Evolutionary conservation across 1,140 invertebrate species (phyloP).

Genomic region (Physella acuta): DNA sequence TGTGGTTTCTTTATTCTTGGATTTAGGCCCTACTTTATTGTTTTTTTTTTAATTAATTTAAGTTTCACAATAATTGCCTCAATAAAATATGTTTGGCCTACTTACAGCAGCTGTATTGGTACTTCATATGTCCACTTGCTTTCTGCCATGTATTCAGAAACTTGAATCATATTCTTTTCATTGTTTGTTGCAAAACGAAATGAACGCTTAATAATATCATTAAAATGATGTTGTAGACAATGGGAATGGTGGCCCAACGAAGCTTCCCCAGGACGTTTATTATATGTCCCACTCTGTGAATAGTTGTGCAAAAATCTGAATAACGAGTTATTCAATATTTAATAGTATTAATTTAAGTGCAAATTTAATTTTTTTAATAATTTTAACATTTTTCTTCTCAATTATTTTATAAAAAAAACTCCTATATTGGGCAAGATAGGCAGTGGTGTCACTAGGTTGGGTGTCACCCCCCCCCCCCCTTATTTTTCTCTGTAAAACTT

Average conservation of each 20-base stretch:
- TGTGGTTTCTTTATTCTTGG: background rate
- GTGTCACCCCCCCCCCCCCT: no score
- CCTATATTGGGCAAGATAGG: no score
- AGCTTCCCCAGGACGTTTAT: constrained; percentile 16
- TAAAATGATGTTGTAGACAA: constrained; percentile 61
- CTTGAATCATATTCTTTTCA: constrained; percentile 84
- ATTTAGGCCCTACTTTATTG: background rate
- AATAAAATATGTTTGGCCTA: constrained; percentile 35
- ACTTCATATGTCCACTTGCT: constrained; percentile 81
- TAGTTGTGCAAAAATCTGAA: no score
- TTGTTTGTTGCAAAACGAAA: constrained; percentile 86
- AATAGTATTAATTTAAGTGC: no score
- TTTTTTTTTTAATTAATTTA: background rate
- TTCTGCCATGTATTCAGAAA: constrained; percentile 92
- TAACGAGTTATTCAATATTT: no score
- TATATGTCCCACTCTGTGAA: constrained; percentile 22
- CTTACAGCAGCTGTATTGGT: constrained; percentile 86
- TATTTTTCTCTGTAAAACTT: no score
- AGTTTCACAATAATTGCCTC: background rate
- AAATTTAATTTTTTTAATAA: no score
- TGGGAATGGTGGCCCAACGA: constrained; percentile 22
- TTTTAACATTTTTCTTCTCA: no score
- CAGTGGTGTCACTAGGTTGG: no score
- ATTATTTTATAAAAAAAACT: no score
- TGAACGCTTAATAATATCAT: constrained; percentile 77